Evolutionary conservation across 92 coral and sea anemone genomes (phyloP).

Genomic region (Palythoa caribaeorum): DNA sequence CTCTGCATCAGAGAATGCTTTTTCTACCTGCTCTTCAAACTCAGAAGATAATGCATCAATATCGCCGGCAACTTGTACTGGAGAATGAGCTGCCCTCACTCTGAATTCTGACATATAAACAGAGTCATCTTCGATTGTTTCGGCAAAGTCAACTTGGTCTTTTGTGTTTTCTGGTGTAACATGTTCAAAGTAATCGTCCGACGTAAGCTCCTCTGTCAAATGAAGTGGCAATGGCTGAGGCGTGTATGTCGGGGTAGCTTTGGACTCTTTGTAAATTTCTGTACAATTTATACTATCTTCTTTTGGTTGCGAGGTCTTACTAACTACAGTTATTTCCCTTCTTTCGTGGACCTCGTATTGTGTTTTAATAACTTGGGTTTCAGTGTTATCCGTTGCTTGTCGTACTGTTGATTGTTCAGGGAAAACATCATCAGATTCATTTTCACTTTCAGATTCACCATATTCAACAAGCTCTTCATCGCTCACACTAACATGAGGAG

Average conservation of each 20-base stretch:
- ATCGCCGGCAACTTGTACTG: conserved; percentile 50
- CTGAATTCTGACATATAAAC: conserved; percentile 33
- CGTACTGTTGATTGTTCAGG: background rate
- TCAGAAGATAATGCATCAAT: conserved; percentile 22
- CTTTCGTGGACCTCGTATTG: background rate
- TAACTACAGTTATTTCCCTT: conserved; percentile 17
- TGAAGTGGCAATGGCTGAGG: background rate
- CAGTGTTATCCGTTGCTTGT: background rate
- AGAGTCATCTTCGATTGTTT: conserved; percentile 45
- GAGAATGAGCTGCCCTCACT: conserved; percentile 44
- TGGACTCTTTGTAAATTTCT: conserved; percentile 1
- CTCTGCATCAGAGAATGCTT: conserved; percentile 2
- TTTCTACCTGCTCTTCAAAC: conserved; percentile 42
- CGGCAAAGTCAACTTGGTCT: conserved; percentile 47
- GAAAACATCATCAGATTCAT: conserved; percentile 24
- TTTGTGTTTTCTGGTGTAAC: conserved; percentile 17
- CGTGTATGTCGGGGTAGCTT: background rate
- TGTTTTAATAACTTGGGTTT: conserved; percentile 17
- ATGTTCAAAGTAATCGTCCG: conserved; percentile 28
- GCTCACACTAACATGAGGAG: conserved; percentile 41
- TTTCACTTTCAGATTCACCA: conserved; percentile 34
- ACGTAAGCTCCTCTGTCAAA: conserved; percentile 14
- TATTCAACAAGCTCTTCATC: conserved; percentile 44
- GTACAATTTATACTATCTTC: background rate
- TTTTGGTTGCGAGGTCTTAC: conserved; percentile 1